Evolutionary conservation across 2,888 invertebrate species (phyloP), one percentile per base, ranked within the genome.

Genomic region (Arge pagana): DNA sequence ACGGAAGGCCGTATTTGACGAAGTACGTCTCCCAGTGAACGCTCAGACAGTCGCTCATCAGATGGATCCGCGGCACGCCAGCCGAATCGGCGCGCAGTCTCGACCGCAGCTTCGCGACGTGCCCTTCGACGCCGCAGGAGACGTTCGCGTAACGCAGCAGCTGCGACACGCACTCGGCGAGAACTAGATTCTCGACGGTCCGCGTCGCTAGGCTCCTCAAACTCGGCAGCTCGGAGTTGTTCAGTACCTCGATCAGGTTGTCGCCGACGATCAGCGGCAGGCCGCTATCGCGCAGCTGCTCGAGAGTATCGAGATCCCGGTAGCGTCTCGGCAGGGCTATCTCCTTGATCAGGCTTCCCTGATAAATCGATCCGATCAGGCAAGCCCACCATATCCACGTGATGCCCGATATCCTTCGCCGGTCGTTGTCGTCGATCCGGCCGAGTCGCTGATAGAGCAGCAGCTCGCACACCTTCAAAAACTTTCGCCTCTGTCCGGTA

Each of bases 321-420:
- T 45, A 41, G 15, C 23, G 28, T 1, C 39, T 31, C 5, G 53
- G 55, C 15, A 31, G 11, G 2, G 57, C 52, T 10, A 62, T 13
- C n/a, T 54, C 42, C 10, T 62, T 56, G 2, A 56, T 50, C 2
- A 62, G 48, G 8, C 55, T 39, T 8, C 50, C 42, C 26, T 59
- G 55, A 4, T 40, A 45, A 1, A 45, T 48, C 0, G 31, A 48
- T 3, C 40, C 31, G n/a, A 57, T 10, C 1, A 58, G 21, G 5
- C 49, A 45, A 0, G 62, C 52, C 40, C 55, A 59, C 6, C 55
- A n/a, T 8, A 59, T 56, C 50, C 52, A 62, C 16, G 50, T 51
- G 1, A 60, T 48, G 10, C 36, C 23, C 18, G 59, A 37, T 30
- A 62, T 56, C 5, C 59, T 40, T 15, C 56, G 53, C 6, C 43